Conservation (phyloP, 2,888 invertebrate genomes). For the Eupithecia abbreviata region DNA sequence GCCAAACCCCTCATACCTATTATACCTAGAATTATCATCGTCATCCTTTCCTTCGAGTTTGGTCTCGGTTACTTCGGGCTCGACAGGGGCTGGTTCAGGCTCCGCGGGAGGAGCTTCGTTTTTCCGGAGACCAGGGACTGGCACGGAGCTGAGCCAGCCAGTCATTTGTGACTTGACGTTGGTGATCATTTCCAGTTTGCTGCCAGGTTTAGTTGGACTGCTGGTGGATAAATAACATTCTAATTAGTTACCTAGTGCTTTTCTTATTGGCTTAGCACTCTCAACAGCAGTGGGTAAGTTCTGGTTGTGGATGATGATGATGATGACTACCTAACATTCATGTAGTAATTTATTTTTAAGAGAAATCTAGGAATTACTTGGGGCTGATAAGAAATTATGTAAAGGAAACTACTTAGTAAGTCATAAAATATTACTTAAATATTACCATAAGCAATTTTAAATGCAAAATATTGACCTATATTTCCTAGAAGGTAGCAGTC, state of each 20-base stretch:
- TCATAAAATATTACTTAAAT: not conserved
- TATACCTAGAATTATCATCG: slow-evolving; percentile 94
- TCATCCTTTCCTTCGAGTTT: slow-evolving; percentile 86
- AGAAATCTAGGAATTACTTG: not conserved
- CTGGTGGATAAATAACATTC: slow-evolving; percentile 42
- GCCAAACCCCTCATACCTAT: slow-evolving; percentile 87
- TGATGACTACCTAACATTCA: not conserved
- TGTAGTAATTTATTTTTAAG: not conserved
- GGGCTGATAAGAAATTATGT: not conserved
- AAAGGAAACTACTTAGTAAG: not conserved
- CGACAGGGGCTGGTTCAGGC: slow-evolving; percentile 71
- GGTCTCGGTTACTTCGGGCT: slow-evolving; percentile 71
- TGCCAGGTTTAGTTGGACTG: slow-evolving; percentile 89
- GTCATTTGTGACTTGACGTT: slow-evolving; percentile 94
- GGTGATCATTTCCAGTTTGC: slow-evolving; percentile 92
- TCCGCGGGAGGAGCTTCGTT: slow-evolving; percentile 83
- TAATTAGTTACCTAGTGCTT: not conserved
- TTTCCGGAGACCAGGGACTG: slow-evolving; percentile 90
- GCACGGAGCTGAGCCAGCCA: slow-evolving; percentile 92
- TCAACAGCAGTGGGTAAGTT: not conserved
- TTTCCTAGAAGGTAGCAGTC: slow-evolving; percentile 16
- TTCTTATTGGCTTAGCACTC: not conserved
- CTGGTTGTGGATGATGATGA: not conserved
- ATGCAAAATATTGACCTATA: slow-evolving; percentile 5
- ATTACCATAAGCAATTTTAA: not conserved